phyloP scores from a whole-genome alignment of 2,888 invertebrate genomes.

The Gandaritis pyraliata region DNA sequence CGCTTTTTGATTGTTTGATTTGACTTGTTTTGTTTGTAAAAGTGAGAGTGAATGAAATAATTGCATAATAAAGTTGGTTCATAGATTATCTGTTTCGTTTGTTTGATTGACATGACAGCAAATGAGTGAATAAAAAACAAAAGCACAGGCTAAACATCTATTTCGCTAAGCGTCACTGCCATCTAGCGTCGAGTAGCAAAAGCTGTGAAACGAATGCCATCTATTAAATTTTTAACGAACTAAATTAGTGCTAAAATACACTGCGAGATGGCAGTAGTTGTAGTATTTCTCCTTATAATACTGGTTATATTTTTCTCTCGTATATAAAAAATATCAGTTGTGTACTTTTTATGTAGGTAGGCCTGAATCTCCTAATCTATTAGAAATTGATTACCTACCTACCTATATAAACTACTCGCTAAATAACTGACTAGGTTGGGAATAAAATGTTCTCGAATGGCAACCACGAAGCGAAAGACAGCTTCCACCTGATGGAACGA shows the following conservation, averaged over 20 bases:
- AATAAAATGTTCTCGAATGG: too few relatives aligned
- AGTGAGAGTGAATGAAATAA: conserved; percentile 5
- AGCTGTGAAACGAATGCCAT: conserved; percentile 12
- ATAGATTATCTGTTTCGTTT: neutral
- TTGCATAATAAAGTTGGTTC: too few relatives aligned
- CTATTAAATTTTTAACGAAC: conserved; percentile 1
- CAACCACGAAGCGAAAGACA: too few relatives aligned
- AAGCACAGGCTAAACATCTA: neutral
- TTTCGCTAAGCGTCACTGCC: conserved; percentile 27
- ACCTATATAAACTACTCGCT: too few relatives aligned
- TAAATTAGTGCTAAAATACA: neutral
- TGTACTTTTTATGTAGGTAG: too few relatives aligned
- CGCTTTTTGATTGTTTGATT: conserved; percentile 26
- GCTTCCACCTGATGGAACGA: too few relatives aligned
- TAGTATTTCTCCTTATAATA: neutral
- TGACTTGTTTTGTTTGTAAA: neutral
- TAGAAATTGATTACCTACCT: too few relatives aligned
- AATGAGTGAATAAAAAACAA: conserved; percentile 20
- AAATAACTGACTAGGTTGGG: too few relatives aligned
- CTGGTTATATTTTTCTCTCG: too few relatives aligned
- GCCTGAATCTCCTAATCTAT: too few relatives aligned
- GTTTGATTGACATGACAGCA: neutral
- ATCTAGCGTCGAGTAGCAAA: conserved; percentile 52
- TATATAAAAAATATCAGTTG: too few relatives aligned
- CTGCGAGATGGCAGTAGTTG: conserved; percentile 28